Evolutionary conservation across 2,888 invertebrate genomes (phyloP), one percentile per base, ranked within the genome.

Genomic region (Lapara coniferarum): DNA sequence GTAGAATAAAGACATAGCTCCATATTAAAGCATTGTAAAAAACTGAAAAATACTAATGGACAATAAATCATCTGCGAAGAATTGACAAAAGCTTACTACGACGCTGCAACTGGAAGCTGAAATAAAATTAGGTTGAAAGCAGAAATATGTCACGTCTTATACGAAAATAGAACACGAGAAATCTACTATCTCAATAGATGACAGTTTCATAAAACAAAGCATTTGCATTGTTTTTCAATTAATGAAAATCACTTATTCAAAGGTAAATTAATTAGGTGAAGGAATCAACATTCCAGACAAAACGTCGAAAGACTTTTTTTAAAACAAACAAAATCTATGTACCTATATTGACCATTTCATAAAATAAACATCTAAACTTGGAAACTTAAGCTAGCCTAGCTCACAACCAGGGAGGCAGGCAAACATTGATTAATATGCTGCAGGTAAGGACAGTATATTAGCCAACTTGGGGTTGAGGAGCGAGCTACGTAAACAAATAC

Each of bases 401-500:
- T 46, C 46, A 63, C 19, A 46, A 63, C 49, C 19, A 58, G 16
- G 63, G 70, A 53, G 52, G 71, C 19, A 63, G 70, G 72, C 76
- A 75, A 79, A 73, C 75, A 74, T 74, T 80, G 76, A 84, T 83
- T 85, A 82, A 84, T 81, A 79, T 74, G 70, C 73, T 67, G 44
- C 73, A 74, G 70, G 76, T 77, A 80, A 80, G 76, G 70, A 74
- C 75, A 80, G 84, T 84, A 82, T 82, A 83, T 85, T 84, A 81
- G 74, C 74, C 75, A 68, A 72, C 71, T 75, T 66, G 56, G 66
- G 56, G 74, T 70, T 19, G 55, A n/a, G 71, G 71, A 46, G 2
- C 46, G 16, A 13, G 63, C 49, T 73, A 70, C 67, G 55, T 68
- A 73, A 74, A 74, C 75, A 77, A 75, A 78, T 73, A 75, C 58